These are phyloP conservation scores for Picus viridis DNA, from an alignment of 2,797 vertebrate genomes.

Conservation along the genomic window DNA sequence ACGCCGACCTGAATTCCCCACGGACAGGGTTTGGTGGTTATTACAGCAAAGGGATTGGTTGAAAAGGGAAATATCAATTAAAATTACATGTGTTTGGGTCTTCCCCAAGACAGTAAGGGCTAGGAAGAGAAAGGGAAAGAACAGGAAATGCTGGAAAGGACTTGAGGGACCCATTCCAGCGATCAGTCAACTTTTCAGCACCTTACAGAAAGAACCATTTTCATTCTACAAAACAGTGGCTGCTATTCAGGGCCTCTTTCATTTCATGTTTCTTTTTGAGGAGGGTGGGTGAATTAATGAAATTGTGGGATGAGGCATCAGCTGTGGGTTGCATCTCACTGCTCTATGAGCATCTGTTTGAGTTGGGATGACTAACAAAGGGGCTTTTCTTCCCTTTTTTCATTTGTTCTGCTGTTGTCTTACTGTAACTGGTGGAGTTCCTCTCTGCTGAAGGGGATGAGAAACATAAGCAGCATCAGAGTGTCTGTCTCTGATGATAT, in stretches of 20 bases:
- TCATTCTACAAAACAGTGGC: background rate
- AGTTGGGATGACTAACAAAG: background rate
- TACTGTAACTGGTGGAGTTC: background rate
- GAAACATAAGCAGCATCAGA: background rate
- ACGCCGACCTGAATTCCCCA: background rate
- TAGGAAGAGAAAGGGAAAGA: background rate
- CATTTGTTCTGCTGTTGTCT: background rate
- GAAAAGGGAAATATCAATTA: background rate
- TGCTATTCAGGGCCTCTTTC: background rate
- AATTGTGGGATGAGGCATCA: background rate
- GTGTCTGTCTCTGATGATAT: background rate
- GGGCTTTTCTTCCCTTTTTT: rapidly evolving
- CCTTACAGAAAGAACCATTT: background rate
- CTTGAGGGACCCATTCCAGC: background rate
- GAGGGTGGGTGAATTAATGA: background rate
- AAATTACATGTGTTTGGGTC: rapidly evolving
- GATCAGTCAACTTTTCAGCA: background rate
- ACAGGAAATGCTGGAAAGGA: background rate
- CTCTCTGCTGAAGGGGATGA: background rate
- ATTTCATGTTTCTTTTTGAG: background rate
- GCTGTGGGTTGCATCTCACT: background rate
- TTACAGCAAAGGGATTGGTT: background rate
- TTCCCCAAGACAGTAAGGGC: rapidly evolving
- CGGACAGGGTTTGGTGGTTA: rapidly evolving
- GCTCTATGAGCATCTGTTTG: background rate